These are phyloP conservation scores for Zophobas morio DNA, from an alignment of 1,140 invertebrate species.

Conservation along the genomic window DNA sequence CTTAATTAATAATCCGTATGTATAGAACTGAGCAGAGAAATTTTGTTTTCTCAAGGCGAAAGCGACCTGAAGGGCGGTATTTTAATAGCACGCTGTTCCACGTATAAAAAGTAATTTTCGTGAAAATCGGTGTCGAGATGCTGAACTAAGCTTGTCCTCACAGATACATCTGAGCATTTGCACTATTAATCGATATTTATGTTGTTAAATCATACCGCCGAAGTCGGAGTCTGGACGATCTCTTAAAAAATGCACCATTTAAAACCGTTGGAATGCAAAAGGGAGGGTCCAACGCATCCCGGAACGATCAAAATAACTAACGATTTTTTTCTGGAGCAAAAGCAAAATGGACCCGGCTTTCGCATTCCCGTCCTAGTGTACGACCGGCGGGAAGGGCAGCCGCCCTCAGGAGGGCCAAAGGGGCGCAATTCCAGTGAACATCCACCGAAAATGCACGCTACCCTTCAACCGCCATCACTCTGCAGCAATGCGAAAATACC, in stretches of 20 bases:
- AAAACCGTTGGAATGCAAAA: slow-evolving; percentile 54
- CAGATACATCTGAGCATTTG: slow-evolving; percentile 2
- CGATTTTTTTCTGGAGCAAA: slow-evolving; percentile 12
- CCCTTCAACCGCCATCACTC: slow-evolving; percentile 59
- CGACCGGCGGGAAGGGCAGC: not conserved
- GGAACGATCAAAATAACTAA: slow-evolving; percentile 18
- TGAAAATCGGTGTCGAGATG: no score
- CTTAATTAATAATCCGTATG: no score
- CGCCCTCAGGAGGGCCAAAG: not conserved
- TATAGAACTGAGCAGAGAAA: no score
- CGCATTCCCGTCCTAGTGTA: not conserved
- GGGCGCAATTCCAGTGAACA: slow-evolving; percentile 3
- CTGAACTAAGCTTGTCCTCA: not conserved
- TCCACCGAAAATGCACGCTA: slow-evolving; percentile 24
- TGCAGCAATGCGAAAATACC: slow-evolving; percentile 33
- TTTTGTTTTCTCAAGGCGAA: no score
- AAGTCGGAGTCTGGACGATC: slow-evolving; percentile 12
- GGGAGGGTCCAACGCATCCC: slow-evolving; percentile 39
- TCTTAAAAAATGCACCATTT: slow-evolving; percentile 39
- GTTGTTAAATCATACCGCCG: not conserved
- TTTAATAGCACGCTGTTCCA: no score
- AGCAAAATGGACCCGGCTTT: not conserved
- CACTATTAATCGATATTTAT: not conserved
- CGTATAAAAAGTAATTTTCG: no score
- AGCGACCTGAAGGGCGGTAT: no score